These are phyloP conservation scores for Dusona sp. DNA, from an alignment of 2,888 invertebrate genomes.

Conservation along the genomic window DNA sequence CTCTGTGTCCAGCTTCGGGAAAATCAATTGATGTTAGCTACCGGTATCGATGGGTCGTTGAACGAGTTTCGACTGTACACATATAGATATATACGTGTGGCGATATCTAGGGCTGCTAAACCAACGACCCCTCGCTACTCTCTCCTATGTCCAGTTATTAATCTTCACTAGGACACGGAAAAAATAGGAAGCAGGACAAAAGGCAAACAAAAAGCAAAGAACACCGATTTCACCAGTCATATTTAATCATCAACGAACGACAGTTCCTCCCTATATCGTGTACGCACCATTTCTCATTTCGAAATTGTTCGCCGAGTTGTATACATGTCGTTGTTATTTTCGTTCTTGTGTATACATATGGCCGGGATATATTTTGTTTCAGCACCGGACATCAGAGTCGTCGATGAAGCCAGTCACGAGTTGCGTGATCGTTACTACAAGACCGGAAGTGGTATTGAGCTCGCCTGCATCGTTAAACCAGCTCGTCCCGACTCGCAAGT, in stretches of 20 bases:
- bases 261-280: constrained; percentile 8
- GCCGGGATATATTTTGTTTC: constrained; percentile 68
- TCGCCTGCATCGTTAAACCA: constrained; percentile 87
- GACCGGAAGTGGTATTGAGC: constrained; percentile 90
- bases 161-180: constrained; percentile 45
- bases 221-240: constrained; percentile 29
- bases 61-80: constrained; percentile 47
- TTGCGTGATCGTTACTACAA: constrained; percentile 91
- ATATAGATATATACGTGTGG: not conserved
- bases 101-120: not conserved
- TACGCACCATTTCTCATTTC: constrained; percentile 25
- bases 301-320: not conserved
- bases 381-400: constrained; percentile 90
- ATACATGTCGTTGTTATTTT: constrained; percentile 1
- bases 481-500: constrained; percentile 83
- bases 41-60: constrained; percentile 58
- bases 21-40: constrained; percentile 64
- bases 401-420: constrained; percentile 90
- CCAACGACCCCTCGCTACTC: constrained; percentile 20
- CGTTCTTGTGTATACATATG: not conserved
- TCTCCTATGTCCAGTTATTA: constrained; percentile 49
- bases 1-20: constrained; percentile 41
- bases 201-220: constrained; percentile 47
- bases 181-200: constrained; percentile 27
- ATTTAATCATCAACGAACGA: constrained; percentile 49